Base-by-base conservation (phyloP, 2,888 invertebrate species). In the Drosophila subsilvestris region DNA sequence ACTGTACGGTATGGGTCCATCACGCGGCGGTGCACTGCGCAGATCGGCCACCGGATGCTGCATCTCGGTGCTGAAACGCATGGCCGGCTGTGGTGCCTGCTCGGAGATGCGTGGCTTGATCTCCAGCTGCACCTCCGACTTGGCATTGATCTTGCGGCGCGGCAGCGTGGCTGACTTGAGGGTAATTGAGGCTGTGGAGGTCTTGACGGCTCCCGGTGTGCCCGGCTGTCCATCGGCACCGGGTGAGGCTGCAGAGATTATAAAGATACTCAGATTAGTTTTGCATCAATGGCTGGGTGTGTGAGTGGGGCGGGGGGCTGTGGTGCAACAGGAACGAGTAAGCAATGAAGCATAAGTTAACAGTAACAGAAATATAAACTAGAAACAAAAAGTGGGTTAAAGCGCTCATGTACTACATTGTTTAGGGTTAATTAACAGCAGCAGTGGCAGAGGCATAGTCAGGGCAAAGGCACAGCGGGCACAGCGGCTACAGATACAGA, bases 81-180 rank as follows among this genome's bases (percentile, higher is more conserved):
- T 92, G 7, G 78, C 67, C 43, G 89, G 80, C 53, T 87, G 81
- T 9, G 79, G 75, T 9, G 63, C 20, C 43, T 91, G 90, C 68
- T 92, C 92, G 17, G 87, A 75, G 62, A 91, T 91, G 63, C 89
- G 89, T 45, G 92, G 91, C 63, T 92, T 91, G 59, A 94, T 94
- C 72, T 94, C 93, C 73, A 95, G 88, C 78, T 94, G 93, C 55
- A 95, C 94, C 90, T 95, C 94, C 0, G 95, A 94, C 91, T 94
- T 95, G 50, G 94, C 93, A 4, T 94, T 94, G 1, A 94, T 94
- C 86, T 95, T 95, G 32, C 95, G 93, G 75, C 95, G 93, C 5
- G 95, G 95, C 72, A 95, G 91, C 0, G 95, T 95, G 0, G 95
- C 95, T 65, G 95, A 95, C 88, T 95, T 95, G 29, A 95, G 90